Conservation (phyloP, 2,888 invertebrate genomes). For the Altica lythri region DNA sequence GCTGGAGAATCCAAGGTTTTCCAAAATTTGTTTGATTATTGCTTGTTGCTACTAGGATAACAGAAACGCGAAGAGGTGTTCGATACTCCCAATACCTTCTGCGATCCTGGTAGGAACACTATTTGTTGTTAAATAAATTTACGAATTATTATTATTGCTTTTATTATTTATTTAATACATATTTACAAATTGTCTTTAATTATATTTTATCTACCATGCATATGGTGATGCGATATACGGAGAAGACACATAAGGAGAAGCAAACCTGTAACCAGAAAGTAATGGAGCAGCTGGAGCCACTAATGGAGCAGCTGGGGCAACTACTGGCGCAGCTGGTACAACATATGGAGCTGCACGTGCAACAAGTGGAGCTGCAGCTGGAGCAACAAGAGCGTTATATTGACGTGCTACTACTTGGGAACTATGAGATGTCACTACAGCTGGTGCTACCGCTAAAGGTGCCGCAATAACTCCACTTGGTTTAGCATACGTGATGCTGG, state of each 20-base stretch:
- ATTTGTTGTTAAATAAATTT: no score
- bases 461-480: constrained; percentile 56
- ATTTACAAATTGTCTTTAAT: no score
- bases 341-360: constrained; percentile 50
- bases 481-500: constrained; percentile 36
- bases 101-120: no score
- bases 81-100: no score
- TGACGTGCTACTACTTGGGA: constrained; percentile 68
- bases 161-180: no score
- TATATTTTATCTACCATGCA: no score
- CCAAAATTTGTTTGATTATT: no score
- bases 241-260: neutral
- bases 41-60: no score
- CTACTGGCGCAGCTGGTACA: constrained; percentile 51
- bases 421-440: constrained; percentile 67
- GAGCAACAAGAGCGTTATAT: constrained; percentile 64
- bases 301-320: constrained; percentile 40
- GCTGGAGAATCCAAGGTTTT: no score
- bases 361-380: constrained; percentile 53
- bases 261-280: constrained; percentile 2
- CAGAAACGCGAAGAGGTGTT: no score
- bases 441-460: constrained; percentile 42
- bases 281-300: constrained; percentile 29
- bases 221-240: constrained; percentile 12
- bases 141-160: no score